Base-by-base conservation (phyloP, 2,888 invertebrate genomes). In the Chloroclysta siterata region DNA sequence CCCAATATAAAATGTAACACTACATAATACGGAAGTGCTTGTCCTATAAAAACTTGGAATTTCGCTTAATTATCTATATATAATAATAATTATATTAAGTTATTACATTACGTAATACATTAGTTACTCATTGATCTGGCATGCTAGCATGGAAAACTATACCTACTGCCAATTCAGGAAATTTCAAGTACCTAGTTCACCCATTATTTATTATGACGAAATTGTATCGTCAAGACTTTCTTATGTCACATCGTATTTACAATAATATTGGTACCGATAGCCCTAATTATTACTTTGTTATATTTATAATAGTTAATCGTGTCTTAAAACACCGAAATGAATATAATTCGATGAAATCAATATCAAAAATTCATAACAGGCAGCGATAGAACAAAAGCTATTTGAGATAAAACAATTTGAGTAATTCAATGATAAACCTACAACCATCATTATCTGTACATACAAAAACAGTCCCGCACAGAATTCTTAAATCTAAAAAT, bases 21-120 rank as follows among this genome's bases (percentile, higher is more conserved):
- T 87, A 84, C 78, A 78, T 80, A 85, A 88, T 82, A 85, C 76
- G 82, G 78, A 73, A 77, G 80, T 83, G 83, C 81, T 79, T 78
- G 78, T 79, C 80, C 81, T 81, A 84, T 81, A 78, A 75, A 77
- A 74, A 77, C 71, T 73, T 88, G 89, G 88, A 89, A 88, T 88
- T 84, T 72, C 53, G 53, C 72, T 72, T 81, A 75, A 68, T 61
- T 52, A 74, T 76, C 83, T 85, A 84, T 66, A 69, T 3, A 22
- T 22, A 22, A 22, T 64, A 70, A 76, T 72, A 22, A 51, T 60
- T 54, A 61, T 72, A 78, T 70, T 68, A 66, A 73, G 72, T 65
- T 74, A 78, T 81, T 76, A 77, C 69, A 70, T 51, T 63, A 60
- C 61, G 68, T 68, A 70, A 69, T 60, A 66, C 51, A 65, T 66